Percentiles rank a stretch among this genome's conserved stretches.
phyloP scores from a whole-genome alignment of 2,888 invertebrate species.

The Neoaliturus tenellus region DNA sequence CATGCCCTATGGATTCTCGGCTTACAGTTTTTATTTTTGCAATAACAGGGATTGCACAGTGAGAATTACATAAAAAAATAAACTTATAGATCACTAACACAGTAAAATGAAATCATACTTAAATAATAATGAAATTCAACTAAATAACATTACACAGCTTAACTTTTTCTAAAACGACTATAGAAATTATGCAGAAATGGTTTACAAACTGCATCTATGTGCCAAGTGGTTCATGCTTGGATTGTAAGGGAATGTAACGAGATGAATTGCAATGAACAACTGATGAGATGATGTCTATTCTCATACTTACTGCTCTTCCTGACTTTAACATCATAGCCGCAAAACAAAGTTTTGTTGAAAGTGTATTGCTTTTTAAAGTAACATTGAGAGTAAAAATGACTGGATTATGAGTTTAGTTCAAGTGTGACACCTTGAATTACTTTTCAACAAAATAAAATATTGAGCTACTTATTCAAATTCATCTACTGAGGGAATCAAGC shows the following conservation, averaged over 20 bases:
- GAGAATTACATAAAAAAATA: too few relatives aligned
- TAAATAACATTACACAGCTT: not conserved
- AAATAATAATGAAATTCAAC: not conserved
- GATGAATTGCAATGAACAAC: not conserved
- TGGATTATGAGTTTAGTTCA: too few relatives aligned
- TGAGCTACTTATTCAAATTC: too few relatives aligned
- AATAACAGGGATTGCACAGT: too few relatives aligned
- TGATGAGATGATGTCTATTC: not conserved
- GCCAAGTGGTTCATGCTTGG: conserved; percentile 14
- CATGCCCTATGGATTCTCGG: too few relatives aligned
- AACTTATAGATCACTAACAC: too few relatives aligned
- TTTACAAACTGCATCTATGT: not conserved
- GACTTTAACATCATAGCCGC: conserved; percentile 13
- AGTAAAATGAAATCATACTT: too few relatives aligned
- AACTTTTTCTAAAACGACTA: not conserved
- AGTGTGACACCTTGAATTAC: too few relatives aligned
- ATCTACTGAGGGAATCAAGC: too few relatives aligned
- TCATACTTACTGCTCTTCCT: conserved; percentile 42
- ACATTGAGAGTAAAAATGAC: too few relatives aligned
- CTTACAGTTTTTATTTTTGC: too few relatives aligned
- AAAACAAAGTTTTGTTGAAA: conserved; percentile 35
- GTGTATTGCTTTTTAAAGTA: not conserved
- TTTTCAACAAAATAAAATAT: too few relatives aligned
- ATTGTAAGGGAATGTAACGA: not conserved
- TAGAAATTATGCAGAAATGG: not conserved